Evolutionary conservation across 2,888 invertebrate genomes (phyloP), one percentile per base, ranked within the genome.

Genomic region (Dioctria linearis): DNA sequence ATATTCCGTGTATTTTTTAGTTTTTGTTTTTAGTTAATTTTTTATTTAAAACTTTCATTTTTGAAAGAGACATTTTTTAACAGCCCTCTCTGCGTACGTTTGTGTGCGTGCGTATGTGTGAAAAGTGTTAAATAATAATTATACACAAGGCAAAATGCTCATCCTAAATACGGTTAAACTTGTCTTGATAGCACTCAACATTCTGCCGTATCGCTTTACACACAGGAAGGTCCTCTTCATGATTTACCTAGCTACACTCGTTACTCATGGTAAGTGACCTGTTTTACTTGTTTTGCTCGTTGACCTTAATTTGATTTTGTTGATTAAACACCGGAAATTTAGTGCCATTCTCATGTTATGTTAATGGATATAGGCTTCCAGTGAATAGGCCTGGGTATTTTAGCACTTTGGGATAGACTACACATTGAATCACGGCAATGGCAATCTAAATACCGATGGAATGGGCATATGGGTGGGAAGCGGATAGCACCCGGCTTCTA

Each of bases 131-230:
- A 63, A 25, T 25, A 25, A 63, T 63, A 61, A 49, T 46, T 43
- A 49, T 25, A 25, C 25, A 2, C 0, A 25, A 25, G 37, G 61
- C 76, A 86, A 86, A 85, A 88, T 89, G 88, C 87, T 89, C 85
- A 86, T 89, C 83, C 86, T 89, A 81, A 89, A 88, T 80, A 88
- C 89, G 82, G 86, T 89, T 80, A 89, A 89, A 86, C 85, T 89
- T 83, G 85, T 89, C 83, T 85, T 89, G 82, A 88, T 89, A 85
- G 86, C 88, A 82, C 85, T 89, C 81, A 89, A 89, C 84, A 87
- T 89, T 85, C 87, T 88, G 84, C 89, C 89, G 81, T 88, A 88
- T 85, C 88, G 89, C 61, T 89, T 88, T 83, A 89, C 89, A 83
- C 88, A 87, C 85, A 88, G 88, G 82, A 88, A 89, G 84, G 85